Conservation (phyloP, 2,797 vertebrate genomes). For the Taenioides sp. region DNA sequence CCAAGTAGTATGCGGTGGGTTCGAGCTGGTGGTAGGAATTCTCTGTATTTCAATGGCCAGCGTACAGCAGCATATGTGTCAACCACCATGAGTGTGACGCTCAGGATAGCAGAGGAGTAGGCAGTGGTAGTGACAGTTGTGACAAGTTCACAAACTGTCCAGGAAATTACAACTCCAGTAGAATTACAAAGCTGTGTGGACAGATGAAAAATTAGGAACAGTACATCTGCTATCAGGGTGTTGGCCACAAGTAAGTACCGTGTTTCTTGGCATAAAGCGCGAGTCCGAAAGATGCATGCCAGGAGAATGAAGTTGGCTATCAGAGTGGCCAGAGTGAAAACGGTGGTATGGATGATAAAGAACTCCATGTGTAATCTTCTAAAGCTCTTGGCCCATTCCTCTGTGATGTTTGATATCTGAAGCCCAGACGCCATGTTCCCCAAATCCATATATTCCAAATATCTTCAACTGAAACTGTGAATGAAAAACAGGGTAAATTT, state of each 20-base stretch:
- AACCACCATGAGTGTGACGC: conserved; percentile 79
- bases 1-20: conserved; percentile 62
- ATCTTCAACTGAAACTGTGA: conserved; percentile 15
- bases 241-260: conserved; percentile 83
- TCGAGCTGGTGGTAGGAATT: conserved; percentile 65
- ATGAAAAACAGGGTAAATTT: not conserved
- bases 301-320: conserved; percentile 74
- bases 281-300: conserved; percentile 69
- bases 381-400: conserved; percentile 58
- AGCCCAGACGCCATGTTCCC: conserved; percentile 29
- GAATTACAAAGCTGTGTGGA: conserved; percentile 62
- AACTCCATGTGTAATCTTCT: conserved; percentile 56
- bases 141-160: conserved; percentile 71
- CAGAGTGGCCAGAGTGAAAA: conserved; percentile 72
- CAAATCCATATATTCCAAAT: not conserved
- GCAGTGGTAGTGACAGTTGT: conserved; percentile 61
- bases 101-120: conserved; percentile 77
- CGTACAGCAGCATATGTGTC: conserved; percentile 83
- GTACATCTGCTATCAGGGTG: conserved; percentile 74
- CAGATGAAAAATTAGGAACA: conserved; percentile 78
- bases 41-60: conserved; percentile 78
- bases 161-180: conserved; percentile 30
- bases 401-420: conserved; percentile 51
- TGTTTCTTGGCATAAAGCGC: conserved; percentile 72
- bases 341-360: conserved; percentile 71